Percentiles rank a stretch among this genome's conserved stretches.
Evolutionary conservation across 1,140 invertebrate species (phyloP).

Genomic region (Trypoxylus dichotomus): DNA sequence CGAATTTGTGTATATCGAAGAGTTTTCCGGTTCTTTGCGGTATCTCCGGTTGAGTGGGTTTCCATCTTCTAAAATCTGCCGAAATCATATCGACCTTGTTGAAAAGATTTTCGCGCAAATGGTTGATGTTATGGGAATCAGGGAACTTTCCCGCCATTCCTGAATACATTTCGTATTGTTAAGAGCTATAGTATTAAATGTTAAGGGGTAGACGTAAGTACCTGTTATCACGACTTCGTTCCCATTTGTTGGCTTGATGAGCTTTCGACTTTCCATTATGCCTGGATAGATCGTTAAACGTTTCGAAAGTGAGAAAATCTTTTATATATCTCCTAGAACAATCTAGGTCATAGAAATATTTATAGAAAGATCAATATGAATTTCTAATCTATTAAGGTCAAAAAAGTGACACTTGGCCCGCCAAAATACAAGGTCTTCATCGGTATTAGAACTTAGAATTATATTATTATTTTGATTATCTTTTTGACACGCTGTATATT

Average conservation of each 20-base stretch:
- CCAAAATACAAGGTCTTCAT: no score
- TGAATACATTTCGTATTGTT: not conserved
- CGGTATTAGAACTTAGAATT: no score
- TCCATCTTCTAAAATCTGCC: conserved; percentile 74
- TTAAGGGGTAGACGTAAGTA: not conserved
- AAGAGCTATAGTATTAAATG: not conserved
- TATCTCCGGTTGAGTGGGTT: conserved; percentile 63
- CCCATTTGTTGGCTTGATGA: not conserved
- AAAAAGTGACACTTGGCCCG: no score
- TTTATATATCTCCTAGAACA: no score
- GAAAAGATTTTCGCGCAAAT: conserved; percentile 78
- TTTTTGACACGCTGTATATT: no score
- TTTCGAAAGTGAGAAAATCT: no score
- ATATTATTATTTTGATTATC: no score
- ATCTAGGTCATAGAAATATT: no score
- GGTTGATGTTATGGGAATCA: conserved; percentile 74
- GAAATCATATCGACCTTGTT: conserved; percentile 81
- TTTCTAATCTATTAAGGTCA: no score
- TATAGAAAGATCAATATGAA: no score
- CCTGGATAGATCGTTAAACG: no score
- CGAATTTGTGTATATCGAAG: conserved; percentile 76
- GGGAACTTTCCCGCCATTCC: conserved; percentile 85
- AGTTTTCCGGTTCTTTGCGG: conserved; percentile 77
- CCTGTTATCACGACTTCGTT: conserved; percentile 20
- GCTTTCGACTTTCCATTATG: not conserved